phyloP scores from a whole-genome alignment of 2,888 invertebrate genomes.

The Malachius bipustulatus region DNA sequence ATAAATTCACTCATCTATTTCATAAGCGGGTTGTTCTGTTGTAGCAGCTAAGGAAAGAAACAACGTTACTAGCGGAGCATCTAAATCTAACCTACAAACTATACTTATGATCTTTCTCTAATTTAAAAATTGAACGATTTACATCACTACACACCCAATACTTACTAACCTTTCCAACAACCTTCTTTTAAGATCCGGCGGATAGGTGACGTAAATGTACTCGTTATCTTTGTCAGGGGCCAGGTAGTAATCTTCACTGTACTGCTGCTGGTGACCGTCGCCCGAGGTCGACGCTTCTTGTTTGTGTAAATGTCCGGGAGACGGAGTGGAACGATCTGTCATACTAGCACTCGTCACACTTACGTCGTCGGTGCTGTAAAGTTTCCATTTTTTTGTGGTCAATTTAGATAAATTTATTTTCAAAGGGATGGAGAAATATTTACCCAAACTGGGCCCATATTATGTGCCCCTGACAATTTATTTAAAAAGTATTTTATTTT shows the following conservation, averaged over 20 bases:
- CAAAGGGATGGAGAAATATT: not conserved
- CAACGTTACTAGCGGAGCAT: slow-evolving; percentile 10
- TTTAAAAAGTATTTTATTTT: too few species aligned
- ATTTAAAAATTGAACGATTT: too few species aligned
- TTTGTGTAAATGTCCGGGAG: slow-evolving; percentile 47
- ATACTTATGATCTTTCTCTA: too few species aligned
- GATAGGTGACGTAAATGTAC: slow-evolving; percentile 81
- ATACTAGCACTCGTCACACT: slow-evolving; percentile 55
- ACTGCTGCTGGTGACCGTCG: slow-evolving; percentile 34
- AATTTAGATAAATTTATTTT: not conserved
- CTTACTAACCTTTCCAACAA: slow-evolving; percentile 61
- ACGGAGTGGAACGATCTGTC: slow-evolving; percentile 55
- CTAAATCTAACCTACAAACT: slow-evolving; percentile 11
- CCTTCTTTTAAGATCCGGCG: slow-evolving; percentile 72
- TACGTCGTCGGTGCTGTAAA: slow-evolving; percentile 53
- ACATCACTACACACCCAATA: not conserved
- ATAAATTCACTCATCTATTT: too few species aligned
- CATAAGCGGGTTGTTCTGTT: slow-evolving; percentile 70
- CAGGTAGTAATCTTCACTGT: slow-evolving; percentile 37
- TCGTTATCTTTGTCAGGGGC: slow-evolving; percentile 50
- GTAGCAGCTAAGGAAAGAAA: slow-evolving; percentile 54
- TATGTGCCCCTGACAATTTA: too few species aligned
- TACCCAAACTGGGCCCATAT: too few species aligned
- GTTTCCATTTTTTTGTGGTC: too few species aligned
- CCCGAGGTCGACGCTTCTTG: slow-evolving; percentile 28